These are phyloP conservation scores for Ginglymostoma cirratum DNA, from an alignment of 2,113 vertebrate genomes.

Conservation along the genomic window DNA sequence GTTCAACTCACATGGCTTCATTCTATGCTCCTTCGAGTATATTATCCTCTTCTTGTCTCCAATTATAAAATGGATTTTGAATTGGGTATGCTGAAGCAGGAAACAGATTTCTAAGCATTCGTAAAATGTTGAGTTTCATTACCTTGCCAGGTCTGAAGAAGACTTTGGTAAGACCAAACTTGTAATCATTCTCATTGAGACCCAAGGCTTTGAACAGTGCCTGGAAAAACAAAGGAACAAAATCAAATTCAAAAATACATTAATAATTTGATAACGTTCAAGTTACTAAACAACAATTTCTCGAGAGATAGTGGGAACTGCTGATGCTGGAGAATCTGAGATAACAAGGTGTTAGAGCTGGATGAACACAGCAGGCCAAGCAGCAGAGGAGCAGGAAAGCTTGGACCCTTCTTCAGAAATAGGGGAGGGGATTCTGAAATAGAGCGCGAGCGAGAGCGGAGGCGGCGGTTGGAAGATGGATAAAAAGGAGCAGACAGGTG, in stretches of 20 bases:
- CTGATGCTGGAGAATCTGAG: no score
- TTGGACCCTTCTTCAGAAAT: no score
- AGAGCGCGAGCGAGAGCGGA: no score
- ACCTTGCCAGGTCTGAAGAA: constrained; percentile 98
- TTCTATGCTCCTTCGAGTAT: neutral
- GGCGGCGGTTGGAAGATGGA: no score
- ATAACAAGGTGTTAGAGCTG: no score
- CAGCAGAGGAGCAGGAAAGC: no score
- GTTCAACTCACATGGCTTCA: neutral
- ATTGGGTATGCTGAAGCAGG: neutral
- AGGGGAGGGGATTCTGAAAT: no score
- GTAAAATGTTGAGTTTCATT: constrained; percentile 46
- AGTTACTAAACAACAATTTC: neutral
- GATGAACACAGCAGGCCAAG: no score
- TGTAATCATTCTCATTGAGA: constrained; percentile 92
- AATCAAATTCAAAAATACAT: constrained; percentile 39
- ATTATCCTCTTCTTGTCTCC: neutral
- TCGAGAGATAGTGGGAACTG: neutral
- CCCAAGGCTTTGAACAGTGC: constrained; percentile 96
- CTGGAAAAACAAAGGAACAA: constrained; percentile 54
- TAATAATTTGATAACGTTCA: neutral
- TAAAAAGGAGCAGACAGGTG: no score
- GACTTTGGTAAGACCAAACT: constrained; percentile 93
- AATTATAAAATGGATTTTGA: neutral
- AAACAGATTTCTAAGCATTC: neutral